Base-by-base conservation (phyloP, 2,113 vertebrate species). In the Thoracochromis brauschi region DNA sequence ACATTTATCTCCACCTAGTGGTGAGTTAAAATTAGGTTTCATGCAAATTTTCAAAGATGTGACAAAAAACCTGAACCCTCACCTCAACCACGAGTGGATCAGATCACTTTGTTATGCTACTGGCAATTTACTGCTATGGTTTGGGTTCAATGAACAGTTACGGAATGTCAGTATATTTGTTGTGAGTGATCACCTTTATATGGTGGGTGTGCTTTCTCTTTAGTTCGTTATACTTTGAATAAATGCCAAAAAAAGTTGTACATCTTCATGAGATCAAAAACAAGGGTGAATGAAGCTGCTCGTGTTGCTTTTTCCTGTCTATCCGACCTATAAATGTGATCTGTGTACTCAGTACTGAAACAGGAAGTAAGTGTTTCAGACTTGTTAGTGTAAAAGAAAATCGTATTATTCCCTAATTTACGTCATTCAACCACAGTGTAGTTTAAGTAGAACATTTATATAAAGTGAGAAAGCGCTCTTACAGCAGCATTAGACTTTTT, bases 131-230 rank as follows among this genome's bases (percentile, higher is more conserved):
- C 40, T 47, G 40, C 68, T 9, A 0, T 47, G 14, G 14, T 73
- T 45, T 73, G 40, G 40, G 21, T 45, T 45, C 0, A 45, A 6
- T 3, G 40, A 0, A 26, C 13, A 17, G 12, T 0, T 24, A 71
- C 5, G 12, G n/a, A 16, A 0, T 0, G 3, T 68, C 63, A 1
- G 38, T 26, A 11, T 26, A 47, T 24, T 45, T 45, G 38, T 47
- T 73, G 19, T 11, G 14, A 45, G 12, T 26, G 5, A 73, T 17
- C 8, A 3, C 21, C 21, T 73, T 29, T 73, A 29, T 29, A 2
- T 71, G 35, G 5, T 42, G 65, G 35, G 5, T 40, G 65, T 45
- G 12, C 38, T 42, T 71, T 71, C 38, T 42, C 38, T 13, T 42
- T 0, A 16, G 8, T 0, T 16, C 2, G 1, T 42, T 71, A 71